Conservation (phyloP, 1,140 invertebrate genomes). For the Phenacoccus solenopsis region DNA sequence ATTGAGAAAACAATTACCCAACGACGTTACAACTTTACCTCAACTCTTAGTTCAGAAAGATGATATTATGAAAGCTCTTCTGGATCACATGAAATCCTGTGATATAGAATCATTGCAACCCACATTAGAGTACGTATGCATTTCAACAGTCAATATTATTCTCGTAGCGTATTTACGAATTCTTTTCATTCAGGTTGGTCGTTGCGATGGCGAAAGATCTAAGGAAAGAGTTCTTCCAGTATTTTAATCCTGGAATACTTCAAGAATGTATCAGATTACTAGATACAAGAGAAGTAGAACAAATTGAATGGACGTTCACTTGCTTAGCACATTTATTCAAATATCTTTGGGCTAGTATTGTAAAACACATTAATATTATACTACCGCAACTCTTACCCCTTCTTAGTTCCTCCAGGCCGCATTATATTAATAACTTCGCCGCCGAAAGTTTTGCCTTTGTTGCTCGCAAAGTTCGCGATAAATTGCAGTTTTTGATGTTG, state of each 20-base stretch:
- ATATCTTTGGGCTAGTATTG: conserved; percentile 64
- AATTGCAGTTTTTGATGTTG: conserved; percentile 54
- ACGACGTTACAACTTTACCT: conserved; percentile 56
- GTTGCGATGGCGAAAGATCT: conserved; percentile 75
- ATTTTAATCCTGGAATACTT: conserved; percentile 62
- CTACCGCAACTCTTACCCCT: conserved; percentile 62
- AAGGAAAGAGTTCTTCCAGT: conserved; percentile 63
- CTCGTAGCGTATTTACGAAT: conserved; percentile 42
- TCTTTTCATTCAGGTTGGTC: conserved; percentile 51
- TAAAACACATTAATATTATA: conserved; percentile 61
- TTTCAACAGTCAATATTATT: not conserved
- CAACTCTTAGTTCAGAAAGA: conserved; percentile 68
- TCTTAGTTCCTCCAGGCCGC: conserved; percentile 51
- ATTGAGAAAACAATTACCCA: conserved; percentile 54
- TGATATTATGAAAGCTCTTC: conserved; percentile 51
- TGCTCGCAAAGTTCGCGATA: conserved; percentile 72
- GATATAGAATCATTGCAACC: conserved; percentile 61
- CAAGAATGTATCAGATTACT: conserved; percentile 45
- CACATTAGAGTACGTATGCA: conserved; percentile 62
- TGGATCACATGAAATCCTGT: conserved; percentile 54
- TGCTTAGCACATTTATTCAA: conserved; percentile 81
- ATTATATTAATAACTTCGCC: conserved; percentile 83
- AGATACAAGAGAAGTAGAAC: conserved; percentile 61
- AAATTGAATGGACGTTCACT: conserved; percentile 68
- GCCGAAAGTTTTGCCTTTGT: conserved; percentile 88